Conservation (phyloP, 2,797 vertebrate species). For the Denticeps clupeoides region DNA sequence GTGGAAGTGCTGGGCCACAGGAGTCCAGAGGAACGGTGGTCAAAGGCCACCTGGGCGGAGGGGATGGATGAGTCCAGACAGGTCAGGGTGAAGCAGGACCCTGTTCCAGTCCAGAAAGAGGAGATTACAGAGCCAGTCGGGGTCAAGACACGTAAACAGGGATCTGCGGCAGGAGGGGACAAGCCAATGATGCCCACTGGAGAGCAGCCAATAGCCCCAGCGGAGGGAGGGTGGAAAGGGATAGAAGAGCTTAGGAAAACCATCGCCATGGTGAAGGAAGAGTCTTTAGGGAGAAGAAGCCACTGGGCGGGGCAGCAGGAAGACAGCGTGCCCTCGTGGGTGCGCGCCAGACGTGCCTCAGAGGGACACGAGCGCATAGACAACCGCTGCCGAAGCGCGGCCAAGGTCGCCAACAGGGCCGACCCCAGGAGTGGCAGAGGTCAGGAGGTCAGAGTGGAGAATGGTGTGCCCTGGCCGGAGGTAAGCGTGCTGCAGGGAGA, state of each 20-base stretch:
- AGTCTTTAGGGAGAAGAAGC: slow-evolving; percentile 28
- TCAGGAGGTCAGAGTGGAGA: slow-evolving; percentile 19
- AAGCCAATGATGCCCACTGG: slow-evolving; percentile 9
- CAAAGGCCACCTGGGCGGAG: too few species aligned
- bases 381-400: not conserved
- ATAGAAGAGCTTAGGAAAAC: slow-evolving; percentile 11
- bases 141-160: not conserved
- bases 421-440: slow-evolving; percentile 13
- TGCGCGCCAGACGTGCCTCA: slow-evolving; percentile 1
- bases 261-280: slow-evolving; percentile 20
- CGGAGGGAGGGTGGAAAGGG: slow-evolving; percentile 3
- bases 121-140: slow-evolving; percentile 3
- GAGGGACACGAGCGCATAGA: not conserved
- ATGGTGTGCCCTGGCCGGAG: not conserved
- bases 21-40: not conserved
- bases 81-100: too few species aligned
- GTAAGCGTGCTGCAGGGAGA: slow-evolving; percentile 13
- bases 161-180: slow-evolving; percentile 7
- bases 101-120: too few species aligned
- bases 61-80: too few species aligned
- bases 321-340: slow-evolving; percentile 13
- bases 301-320: slow-evolving; percentile 10
- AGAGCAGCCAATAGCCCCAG: not conserved
- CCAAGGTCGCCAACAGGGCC: not conserved
- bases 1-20: not conserved